phyloP scores from a whole-genome alignment of 2,797 vertebrate species.

The Astyanax mexicanus region DNA sequence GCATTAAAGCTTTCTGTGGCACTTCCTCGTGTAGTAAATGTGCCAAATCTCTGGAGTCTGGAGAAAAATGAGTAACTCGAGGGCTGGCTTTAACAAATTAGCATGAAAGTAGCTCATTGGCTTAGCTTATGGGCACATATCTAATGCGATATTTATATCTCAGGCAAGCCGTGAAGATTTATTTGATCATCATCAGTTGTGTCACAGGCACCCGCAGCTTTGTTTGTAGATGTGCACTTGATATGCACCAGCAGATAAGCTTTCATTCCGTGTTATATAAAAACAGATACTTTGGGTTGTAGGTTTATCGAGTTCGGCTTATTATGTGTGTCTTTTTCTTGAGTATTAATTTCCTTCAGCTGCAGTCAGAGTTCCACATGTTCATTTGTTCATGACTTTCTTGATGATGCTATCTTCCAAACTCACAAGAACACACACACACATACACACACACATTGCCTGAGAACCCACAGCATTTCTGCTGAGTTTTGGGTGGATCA shows the following conservation, averaged over 20 bases:
- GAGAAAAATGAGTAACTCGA: neutral
- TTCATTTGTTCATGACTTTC: neutral
- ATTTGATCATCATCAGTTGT: neutral
- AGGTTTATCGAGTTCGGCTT: neutral
- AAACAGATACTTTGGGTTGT: neutral
- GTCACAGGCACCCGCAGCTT: neutral
- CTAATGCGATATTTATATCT: conserved; percentile 2
- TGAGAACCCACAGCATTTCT: neutral
- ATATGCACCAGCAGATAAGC: neutral
- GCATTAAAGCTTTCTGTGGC: neutral
- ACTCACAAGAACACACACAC: neutral
- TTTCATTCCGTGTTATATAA: neutral
- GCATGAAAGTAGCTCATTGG: neutral
- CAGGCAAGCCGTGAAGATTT: neutral
- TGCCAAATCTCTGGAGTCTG: neutral
- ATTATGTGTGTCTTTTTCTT: neutral
- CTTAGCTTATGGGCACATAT: neutral
- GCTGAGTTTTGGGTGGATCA: conserved; percentile 13
- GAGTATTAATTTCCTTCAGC: neutral
- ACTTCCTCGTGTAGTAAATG: neutral
- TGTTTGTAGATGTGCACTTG: neutral
- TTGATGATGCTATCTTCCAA: neutral
- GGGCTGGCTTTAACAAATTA: too few species aligned
- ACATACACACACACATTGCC: neutral
- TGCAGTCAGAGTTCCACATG: neutral